These are phyloP conservation scores for Chironomus striatipennis DNA, from an alignment of 1,140 invertebrate genomes.

Conservation along the genomic window DNA sequence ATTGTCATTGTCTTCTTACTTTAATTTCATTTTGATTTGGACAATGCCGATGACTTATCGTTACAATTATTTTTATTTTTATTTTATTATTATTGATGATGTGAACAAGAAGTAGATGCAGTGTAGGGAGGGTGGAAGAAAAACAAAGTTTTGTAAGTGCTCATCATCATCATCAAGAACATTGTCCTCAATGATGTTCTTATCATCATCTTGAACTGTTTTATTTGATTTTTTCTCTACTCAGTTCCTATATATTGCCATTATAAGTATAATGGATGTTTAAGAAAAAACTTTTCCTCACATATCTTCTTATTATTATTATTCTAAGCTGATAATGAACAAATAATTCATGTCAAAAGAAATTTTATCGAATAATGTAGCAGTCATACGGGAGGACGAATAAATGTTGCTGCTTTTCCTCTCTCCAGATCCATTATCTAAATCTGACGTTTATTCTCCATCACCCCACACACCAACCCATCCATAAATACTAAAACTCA, in stretches of 20 bases:
- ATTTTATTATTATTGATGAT: constrained; percentile 1
- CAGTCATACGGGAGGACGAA: background rate
- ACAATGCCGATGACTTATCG: background rate
- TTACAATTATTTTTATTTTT: background rate
- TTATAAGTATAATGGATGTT: background rate
- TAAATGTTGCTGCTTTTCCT: background rate
- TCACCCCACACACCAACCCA: background rate
- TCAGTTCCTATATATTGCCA: background rate
- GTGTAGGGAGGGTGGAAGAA: background rate
- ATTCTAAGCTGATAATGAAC: constrained; percentile 13
- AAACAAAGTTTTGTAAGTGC: background rate
- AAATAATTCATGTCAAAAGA: background rate
- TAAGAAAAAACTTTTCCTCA: background rate
- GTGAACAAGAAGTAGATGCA: no score
- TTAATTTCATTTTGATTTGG: background rate
- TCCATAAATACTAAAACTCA: background rate
- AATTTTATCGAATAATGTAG: background rate
- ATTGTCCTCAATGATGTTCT: background rate
- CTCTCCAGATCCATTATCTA: background rate
- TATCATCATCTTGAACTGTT: constrained; percentile 13
- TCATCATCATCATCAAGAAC: background rate
- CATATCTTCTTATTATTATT: constrained; percentile 3
- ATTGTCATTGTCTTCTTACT: background rate
- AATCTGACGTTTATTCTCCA: background rate
- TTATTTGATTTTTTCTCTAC: background rate